Conservation (phyloP, 2,113 vertebrate species). For the Gallinago jamesoni region DNA sequence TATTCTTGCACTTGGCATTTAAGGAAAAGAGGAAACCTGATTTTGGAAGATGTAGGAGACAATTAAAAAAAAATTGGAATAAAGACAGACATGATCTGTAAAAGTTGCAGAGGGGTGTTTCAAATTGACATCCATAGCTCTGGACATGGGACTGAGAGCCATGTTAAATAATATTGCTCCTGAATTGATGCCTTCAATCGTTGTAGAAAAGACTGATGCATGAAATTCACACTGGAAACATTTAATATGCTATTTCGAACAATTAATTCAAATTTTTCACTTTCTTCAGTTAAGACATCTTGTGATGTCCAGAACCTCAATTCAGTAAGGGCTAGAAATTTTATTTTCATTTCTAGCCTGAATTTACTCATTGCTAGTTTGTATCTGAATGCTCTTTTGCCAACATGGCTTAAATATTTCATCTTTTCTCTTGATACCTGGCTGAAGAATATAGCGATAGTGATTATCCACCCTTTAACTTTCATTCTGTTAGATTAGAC, state of each 20-base stretch:
- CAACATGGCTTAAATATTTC: neutral
- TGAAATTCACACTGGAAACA: neutral
- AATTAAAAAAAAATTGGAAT: constrained; percentile 26
- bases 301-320: neutral
- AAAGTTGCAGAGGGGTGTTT: constrained; percentile 31
- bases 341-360: neutral
- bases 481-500: neutral
- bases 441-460: neutral
- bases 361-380: neutral
- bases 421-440: neutral
- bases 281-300: neutral
- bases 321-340: neutral
- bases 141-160: neutral
- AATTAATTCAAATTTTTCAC: neutral
- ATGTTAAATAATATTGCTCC: neutral
- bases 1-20: constrained; percentile 65
- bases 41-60: neutral
- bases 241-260: neutral
- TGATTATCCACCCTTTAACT: neutral
- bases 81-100: constrained; percentile 5
- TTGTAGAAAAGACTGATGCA: neutral
- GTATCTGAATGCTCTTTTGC: neutral
- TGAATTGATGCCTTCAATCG: constrained; percentile 16
- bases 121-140: constrained; percentile 18
- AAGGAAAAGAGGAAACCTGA: constrained; percentile 34